Percentiles rank a stretch among this genome's conserved stretches.
phyloP scores from a whole-genome alignment of 2,113 vertebrate genomes.

The Loxodonta africana region DNA sequence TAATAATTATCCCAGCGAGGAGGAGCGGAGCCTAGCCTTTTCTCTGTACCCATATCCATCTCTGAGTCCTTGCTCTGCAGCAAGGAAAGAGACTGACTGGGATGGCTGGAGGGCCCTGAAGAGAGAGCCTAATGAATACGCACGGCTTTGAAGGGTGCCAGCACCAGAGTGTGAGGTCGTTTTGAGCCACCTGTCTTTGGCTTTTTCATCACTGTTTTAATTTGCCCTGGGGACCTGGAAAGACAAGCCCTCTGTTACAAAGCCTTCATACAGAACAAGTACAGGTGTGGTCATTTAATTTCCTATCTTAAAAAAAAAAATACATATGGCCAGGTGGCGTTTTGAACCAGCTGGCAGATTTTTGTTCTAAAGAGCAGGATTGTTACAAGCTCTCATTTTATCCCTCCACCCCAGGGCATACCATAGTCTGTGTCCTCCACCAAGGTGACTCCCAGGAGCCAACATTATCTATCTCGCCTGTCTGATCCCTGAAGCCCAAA shows the following conservation, averaged over 20 bases:
- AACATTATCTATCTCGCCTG: neutral
- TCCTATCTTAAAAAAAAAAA: neutral
- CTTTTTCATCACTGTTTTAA: constrained; percentile 38
- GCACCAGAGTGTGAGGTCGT: neutral
- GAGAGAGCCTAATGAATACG: neutral
- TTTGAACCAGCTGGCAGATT: constrained; percentile 57
- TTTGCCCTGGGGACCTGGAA: constrained; percentile 55
- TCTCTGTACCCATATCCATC: neutral
- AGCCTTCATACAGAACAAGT: constrained; percentile 48
- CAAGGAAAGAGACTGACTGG: neutral
- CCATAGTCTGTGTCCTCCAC: constrained; percentile 4
- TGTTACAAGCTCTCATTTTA: constrained; percentile 18
- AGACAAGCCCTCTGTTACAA: constrained; percentile 55
- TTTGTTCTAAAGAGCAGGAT: constrained; percentile 52
- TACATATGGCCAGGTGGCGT: constrained; percentile 7
- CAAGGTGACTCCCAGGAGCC: constrained; percentile 20
- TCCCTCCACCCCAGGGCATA: constrained; percentile 25
- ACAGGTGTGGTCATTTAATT: constrained; percentile 69
- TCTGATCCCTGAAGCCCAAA: constrained; percentile 60
- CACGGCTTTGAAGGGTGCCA: neutral
- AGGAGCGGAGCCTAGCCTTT: neutral
- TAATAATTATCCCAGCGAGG: neutral
- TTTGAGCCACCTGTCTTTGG: neutral
- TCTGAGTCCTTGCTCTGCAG: neutral
- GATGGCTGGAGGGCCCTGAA: neutral